A percentile compares a stretch with the other conserved stretches of the same genome.
Evolutionary conservation across 2,113 vertebrate species (phyloP).

Genomic region (Diglossa brunneiventris): DNA sequence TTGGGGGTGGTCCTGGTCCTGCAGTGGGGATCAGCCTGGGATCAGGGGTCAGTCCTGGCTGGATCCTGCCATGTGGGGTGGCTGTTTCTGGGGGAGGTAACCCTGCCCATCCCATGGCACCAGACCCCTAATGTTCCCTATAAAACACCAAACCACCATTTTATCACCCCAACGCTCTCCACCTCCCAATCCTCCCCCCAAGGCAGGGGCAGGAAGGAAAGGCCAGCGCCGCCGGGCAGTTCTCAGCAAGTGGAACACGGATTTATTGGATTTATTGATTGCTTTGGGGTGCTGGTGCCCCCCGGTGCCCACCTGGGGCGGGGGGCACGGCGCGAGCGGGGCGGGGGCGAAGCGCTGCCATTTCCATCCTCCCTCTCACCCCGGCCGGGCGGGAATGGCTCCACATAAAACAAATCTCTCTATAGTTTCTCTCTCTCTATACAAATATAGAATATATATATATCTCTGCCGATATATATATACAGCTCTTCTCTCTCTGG

Average conservation of each 20-base stretch:
- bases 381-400: slow-evolving; percentile 47
- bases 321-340: not conserved
- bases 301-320: slow-evolving; percentile 12
- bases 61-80: fast-evolving
- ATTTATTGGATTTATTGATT: slow-evolving; percentile 53
- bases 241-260: slow-evolving; percentile 2
- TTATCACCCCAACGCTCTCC: not conserved
- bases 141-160: not conserved
- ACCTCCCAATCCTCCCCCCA: not conserved
- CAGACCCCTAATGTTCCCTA: fast-evolving
- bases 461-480: slow-evolving; percentile 54
- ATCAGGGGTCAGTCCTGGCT: not conserved
- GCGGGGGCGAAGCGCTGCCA: slow-evolving; percentile 49
- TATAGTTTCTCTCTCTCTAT: slow-evolving; percentile 59
- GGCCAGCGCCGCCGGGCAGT: not conserved
- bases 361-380: slow-evolving; percentile 68
- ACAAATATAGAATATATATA: slow-evolving; percentile 75
- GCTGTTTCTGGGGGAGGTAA: not conserved
- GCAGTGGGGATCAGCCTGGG: not conserved
- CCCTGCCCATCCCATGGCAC: not conserved
- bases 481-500: slow-evolving; percentile 53
- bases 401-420: slow-evolving; percentile 77
- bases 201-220: not conserved
- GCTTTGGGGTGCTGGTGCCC: slow-evolving; percentile 10
- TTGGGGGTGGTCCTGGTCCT: not conserved